Evolutionary conservation across 2,797 vertebrate genomes (phyloP), one percentile per base, ranked within the genome.

Genomic region (Poeciliopsis turneri): DNA sequence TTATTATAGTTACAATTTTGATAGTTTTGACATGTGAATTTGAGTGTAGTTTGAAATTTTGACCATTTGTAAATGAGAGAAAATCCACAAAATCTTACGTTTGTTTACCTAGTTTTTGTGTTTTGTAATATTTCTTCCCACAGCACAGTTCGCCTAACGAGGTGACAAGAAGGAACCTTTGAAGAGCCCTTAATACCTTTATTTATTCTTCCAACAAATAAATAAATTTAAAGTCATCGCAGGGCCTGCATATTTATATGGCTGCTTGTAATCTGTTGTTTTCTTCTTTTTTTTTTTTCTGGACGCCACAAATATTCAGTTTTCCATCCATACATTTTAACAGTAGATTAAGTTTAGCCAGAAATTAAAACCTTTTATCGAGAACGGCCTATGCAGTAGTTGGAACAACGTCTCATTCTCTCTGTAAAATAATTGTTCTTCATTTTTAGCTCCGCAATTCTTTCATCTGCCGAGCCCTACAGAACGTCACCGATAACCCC

Each of bases 401-500:
- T 81, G 57, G 77, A 85, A 64, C 46, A 15, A 30, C 45, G 53
- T 66, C 25, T 80, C 13, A 20, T 77, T 74, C 74, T 81, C 77
- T 82, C 75, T 72, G 53, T 57, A 72, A 55, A 86, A 77, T 80
- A 36, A 76, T 85, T 81, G 51, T 53, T 23, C 78, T 41, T 66
- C 11, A 47, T 47, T 76, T 47, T 53, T n/a, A n/a, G 18, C 46
- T 39, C 41, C 75, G n/a, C 13, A 12, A 51, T 30, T 71, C 43
- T 83, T 83, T 88, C 59, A 87, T 90, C 45, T 79, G 36, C 71
- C 49, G 6, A 75, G 77, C 75, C 78, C 43, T 28, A 30, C 74
- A 81, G 71, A 78, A 39, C 49, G 66, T 41, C 2, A 9, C 7
- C 36, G 91, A 92, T 91, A 87, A 90, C 82, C 87, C 75, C 30